Evolutionary conservation across 1,140 invertebrate genomes (phyloP).

Genomic region (Drosophila neocordata): DNA sequence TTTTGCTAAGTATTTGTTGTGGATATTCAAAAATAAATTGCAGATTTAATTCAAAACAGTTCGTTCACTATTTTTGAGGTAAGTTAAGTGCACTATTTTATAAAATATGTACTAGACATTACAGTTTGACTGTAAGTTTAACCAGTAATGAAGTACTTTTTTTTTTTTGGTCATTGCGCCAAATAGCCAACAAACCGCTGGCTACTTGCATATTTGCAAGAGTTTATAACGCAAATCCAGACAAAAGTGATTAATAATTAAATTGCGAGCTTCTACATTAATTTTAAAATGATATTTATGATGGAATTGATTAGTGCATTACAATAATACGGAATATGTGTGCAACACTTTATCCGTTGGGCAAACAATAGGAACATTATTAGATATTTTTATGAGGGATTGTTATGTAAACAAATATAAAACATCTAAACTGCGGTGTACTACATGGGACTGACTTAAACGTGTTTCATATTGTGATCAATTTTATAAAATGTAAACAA

Average conservation of each 20-base stretch:
- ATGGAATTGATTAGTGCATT: background rate
- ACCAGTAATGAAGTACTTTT: background rate
- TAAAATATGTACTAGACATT: background rate
- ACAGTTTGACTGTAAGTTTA: background rate
- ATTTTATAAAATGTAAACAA: conserved; percentile 40
- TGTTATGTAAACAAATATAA: background rate
- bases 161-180: conserved; percentile 1
- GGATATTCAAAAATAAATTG: conserved; percentile 41
- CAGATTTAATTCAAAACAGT: conserved; percentile 1
- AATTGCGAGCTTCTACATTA: background rate
- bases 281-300: background rate
- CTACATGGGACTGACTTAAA: background rate
- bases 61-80: background rate
- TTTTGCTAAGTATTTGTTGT: conserved; percentile 25
- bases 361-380: conserved; percentile 53
- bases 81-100: background rate
- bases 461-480: background rate
- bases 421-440: background rate
- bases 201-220: background rate
- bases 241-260: background rate
- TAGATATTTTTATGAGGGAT: conserved; percentile 19
- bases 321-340: conserved; percentile 12
- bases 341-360: conserved; percentile 59
- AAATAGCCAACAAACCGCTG: conserved; percentile 9
- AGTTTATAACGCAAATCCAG: background rate